Percentiles rank a stretch among this genome's conserved stretches.
Conservation (phyloP, 2,888 invertebrate species). For the Melieria crassipennis region DNA sequence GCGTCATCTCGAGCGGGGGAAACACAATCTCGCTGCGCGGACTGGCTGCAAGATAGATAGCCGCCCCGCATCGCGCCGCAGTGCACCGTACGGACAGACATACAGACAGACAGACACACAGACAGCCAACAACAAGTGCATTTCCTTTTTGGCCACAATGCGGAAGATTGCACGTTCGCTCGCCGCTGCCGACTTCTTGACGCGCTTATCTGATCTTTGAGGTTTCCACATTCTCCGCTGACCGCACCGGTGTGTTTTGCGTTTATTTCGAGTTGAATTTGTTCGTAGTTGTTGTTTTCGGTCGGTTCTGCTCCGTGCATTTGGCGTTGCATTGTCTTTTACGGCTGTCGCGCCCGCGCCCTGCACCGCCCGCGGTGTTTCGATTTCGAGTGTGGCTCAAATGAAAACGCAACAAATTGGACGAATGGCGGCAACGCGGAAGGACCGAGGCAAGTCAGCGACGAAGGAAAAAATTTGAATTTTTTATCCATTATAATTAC, state of each 20-base stretch:
- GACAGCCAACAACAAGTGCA: slow-evolving; percentile 33
- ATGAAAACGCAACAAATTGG: too few species aligned
- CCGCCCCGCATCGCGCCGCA: too few species aligned
- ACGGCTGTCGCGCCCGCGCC: slow-evolving; percentile 15
- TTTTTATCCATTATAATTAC: slow-evolving; percentile 41
- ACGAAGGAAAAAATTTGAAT: slow-evolving; percentile 36
- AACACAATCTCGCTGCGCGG: not conserved
- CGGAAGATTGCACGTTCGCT: slow-evolving; percentile 30
- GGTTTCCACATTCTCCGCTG: slow-evolving; percentile 15
- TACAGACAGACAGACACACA: slow-evolving; percentile 2
- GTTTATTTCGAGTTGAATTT: not conserved
- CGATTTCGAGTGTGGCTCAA: slow-evolving; percentile 7
- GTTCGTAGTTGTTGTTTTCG: not conserved
- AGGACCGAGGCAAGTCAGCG: not conserved
- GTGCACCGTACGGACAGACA: not conserved
- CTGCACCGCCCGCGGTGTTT: slow-evolving; percentile 25
- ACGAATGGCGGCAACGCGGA: not conserved
- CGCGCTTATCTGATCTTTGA: slow-evolving; percentile 29
- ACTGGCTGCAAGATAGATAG: not conserved
- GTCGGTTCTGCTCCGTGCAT: not conserved
- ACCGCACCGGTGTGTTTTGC: not conserved
- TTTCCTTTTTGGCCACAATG: slow-evolving; percentile 34
- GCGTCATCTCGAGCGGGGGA: not conserved
- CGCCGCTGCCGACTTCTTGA: not conserved
- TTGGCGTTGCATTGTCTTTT: not conserved